phyloP scores from a whole-genome alignment of 2,888 invertebrate species.

The Trichopria drosophilae region DNA sequence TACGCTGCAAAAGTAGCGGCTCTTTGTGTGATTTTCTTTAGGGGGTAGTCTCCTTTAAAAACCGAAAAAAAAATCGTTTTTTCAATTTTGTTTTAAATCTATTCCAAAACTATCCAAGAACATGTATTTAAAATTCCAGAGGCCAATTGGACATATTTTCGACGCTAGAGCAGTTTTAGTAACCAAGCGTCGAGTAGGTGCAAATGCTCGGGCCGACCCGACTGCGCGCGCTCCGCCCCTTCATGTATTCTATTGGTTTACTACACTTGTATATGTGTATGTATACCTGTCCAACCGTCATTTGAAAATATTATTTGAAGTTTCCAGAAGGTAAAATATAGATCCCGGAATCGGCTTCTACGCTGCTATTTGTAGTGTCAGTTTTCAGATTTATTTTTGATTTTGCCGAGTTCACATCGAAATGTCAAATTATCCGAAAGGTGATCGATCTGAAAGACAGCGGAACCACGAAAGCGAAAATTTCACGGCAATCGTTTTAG shows the following conservation, averaged over 20 bases:
- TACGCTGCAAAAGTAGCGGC: too few species aligned
- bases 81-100: too few species aligned
- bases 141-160: slow-evolving; percentile 24
- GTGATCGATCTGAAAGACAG: slow-evolving; percentile 16
- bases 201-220: slow-evolving; percentile 24
- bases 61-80: too few species aligned
- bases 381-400: slow-evolving; percentile 26
- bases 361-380: slow-evolving; percentile 20
- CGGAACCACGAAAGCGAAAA: slow-evolving; percentile 20
- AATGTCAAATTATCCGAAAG: slow-evolving; percentile 26
- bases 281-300: slow-evolving; percentile 13
- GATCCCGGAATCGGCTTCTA: slow-evolving; percentile 13
- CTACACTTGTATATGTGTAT: slow-evolving; percentile 8
- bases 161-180: slow-evolving; percentile 24
- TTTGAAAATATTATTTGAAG: slow-evolving; percentile 20
- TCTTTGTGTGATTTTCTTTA: too few species aligned
- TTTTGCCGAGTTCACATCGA: slow-evolving; percentile 25
- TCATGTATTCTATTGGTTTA: slow-evolving; percentile 20
- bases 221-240: slow-evolving; percentile 22
- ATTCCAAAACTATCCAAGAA: slow-evolving; percentile 26
- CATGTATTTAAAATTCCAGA: slow-evolving; percentile 29
- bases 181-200: slow-evolving; percentile 19
- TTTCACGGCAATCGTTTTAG: slow-evolving; percentile 26
- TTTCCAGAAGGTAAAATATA: slow-evolving; percentile 10
- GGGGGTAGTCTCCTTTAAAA: too few species aligned